Conservation (phyloP, 2,888 invertebrate genomes). For the Entomobrya proxima region DNA sequence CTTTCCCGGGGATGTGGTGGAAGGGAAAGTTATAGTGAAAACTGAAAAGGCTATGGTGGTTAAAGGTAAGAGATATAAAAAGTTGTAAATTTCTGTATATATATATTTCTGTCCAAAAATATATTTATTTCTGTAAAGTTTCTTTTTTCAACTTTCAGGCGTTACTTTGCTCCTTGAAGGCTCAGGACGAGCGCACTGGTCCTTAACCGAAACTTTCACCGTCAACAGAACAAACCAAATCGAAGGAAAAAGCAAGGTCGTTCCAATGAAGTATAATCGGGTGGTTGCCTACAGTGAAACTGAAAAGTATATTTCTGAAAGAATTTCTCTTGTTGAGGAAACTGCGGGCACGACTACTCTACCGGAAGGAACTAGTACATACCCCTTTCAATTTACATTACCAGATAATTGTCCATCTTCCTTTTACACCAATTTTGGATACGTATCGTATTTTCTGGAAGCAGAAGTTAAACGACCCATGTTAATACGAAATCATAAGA, state of each 20-base stretch:
- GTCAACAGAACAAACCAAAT: not conserved
- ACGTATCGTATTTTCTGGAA: slow-evolving; percentile 87
- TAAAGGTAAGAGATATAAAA: slow-evolving; percentile 80
- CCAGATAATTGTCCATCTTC: slow-evolving; percentile 87
- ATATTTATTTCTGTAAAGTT: not conserved
- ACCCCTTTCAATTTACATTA: slow-evolving; percentile 87
- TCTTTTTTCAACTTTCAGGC: too few species aligned
- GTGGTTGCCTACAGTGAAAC: not conserved
- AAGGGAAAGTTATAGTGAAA: slow-evolving; percentile 81
- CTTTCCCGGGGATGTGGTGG: slow-evolving; percentile 82
- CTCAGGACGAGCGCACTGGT: slow-evolving; percentile 13
- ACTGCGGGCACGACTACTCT: slow-evolving; percentile 76
- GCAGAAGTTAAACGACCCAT: slow-evolving; percentile 88
- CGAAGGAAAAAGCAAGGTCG: not conserved
- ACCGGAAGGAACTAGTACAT: slow-evolving; percentile 84
- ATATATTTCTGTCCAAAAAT: not conserved
- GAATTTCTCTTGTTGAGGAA: slow-evolving; percentile 31
- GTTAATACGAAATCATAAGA: slow-evolving; percentile 78
- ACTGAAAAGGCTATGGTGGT: slow-evolving; percentile 83
- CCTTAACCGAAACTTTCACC: slow-evolving; percentile 4
- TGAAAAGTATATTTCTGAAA: slow-evolving; percentile 8
- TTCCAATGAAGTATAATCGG: not conserved
- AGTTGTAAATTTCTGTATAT: not conserved
- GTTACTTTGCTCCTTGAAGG: slow-evolving; percentile 29
- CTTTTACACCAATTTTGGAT: slow-evolving; percentile 86